Conservation (phyloP, 2,113 vertebrate genomes). For the Ondatra zibethicus region DNA sequence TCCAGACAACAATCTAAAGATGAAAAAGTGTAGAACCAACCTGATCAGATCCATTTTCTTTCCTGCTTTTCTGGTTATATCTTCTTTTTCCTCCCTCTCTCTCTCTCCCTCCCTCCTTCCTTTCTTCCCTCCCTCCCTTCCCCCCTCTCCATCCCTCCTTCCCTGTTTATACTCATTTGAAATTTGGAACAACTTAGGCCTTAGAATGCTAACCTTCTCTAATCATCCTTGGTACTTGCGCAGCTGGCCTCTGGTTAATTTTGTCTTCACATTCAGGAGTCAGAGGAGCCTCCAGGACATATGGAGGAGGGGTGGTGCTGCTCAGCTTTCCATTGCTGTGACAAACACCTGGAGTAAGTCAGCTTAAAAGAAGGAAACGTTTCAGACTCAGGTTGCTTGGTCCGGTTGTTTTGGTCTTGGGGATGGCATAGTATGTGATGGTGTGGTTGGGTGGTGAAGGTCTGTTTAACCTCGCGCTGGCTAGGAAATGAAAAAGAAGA, state of each 20-base stretch:
- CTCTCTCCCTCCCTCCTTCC: not conserved
- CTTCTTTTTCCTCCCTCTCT: not conserved
- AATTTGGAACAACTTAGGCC: not conserved
- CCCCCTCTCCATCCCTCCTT: not conserved
- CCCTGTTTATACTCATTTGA: not conserved
- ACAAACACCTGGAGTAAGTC: not conserved
- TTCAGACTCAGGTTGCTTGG: not conserved
- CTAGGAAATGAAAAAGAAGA: not conserved
- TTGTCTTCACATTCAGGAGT: not conserved
- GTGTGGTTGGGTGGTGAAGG: not conserved
- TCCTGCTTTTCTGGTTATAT: not conserved
- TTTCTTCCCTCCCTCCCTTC: not conserved
- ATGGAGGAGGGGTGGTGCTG: not conserved
- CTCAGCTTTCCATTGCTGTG: not conserved
- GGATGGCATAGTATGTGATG: not conserved
- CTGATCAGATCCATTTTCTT: not conserved
- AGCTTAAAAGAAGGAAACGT: not conserved
- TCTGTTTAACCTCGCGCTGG: not conserved
- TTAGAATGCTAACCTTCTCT: not conserved
- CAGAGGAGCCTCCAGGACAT: not conserved
- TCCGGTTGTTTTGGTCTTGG: not conserved
- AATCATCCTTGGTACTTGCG: not conserved
- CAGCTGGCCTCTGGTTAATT: not conserved
- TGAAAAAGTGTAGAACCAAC: slow-evolving; percentile 36
- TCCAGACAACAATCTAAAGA: slow-evolving; percentile 11